phyloP scores from a whole-genome alignment of 2,797 vertebrate genomes.

The Etheostoma nigrum region DNA sequence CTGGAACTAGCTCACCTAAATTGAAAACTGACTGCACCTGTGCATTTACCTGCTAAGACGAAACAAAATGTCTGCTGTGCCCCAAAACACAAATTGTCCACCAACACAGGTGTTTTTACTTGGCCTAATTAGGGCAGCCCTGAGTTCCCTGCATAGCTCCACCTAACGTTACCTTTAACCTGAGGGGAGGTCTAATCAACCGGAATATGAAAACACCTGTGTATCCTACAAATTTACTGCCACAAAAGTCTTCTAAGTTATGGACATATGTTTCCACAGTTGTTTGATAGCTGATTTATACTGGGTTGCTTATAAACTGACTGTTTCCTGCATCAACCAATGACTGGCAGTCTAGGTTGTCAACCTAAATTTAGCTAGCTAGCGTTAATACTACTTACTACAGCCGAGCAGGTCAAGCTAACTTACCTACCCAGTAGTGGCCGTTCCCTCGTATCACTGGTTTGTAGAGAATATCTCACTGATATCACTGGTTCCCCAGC shows the following conservation, averaged over 20 bases:
- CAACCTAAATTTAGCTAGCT: constrained; percentile 6
- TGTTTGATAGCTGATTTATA: background rate
- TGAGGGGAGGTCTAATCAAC: background rate
- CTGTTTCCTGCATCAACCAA: background rate
- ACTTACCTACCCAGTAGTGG: background rate
- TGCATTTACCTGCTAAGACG: background rate
- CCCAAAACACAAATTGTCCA: background rate
- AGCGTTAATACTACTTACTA: background rate
- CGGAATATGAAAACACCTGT: constrained; percentile 21
- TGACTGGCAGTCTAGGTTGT: too few relatives aligned
- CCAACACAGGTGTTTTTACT: background rate
- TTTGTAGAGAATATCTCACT: background rate
- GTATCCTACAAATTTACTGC: too few relatives aligned
- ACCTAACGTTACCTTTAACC: background rate
- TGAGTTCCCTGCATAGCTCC: background rate
- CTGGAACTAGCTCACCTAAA: background rate
- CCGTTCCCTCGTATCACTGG: constrained; percentile 10
- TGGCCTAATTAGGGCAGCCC: background rate
- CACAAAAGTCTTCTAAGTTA: background rate
- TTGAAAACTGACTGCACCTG: background rate
- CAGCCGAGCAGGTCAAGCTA: background rate
- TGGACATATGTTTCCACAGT: fast-evolving
- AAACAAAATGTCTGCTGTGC: background rate
- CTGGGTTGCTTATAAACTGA: background rate
- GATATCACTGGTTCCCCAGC: background rate